Evolutionary conservation across 2,113 vertebrate species (phyloP).

Genomic region (Nipponia nippon): DNA sequence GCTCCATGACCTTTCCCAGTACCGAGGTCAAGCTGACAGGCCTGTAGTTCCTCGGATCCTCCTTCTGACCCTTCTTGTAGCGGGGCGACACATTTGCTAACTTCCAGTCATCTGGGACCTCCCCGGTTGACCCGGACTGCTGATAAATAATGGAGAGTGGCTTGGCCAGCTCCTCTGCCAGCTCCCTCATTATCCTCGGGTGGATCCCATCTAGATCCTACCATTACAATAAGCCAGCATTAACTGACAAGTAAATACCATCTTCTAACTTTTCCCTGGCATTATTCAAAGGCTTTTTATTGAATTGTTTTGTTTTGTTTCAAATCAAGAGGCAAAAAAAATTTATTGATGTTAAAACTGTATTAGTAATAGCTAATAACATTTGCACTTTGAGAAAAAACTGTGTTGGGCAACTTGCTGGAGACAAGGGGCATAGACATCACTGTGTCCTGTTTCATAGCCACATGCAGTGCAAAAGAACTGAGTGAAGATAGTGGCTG

Average conservation of each 20-base stretch:
- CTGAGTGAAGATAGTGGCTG: not conserved
- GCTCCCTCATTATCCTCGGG: too few species aligned
- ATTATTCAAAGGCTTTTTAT: not conserved
- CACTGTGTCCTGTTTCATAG: not conserved
- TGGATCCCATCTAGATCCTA: too few species aligned
- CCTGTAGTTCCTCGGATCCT: too few species aligned
- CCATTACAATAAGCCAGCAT: not conserved
- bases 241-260: not conserved
- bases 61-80: too few species aligned
- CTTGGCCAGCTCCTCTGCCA: too few species aligned
- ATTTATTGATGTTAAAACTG: not conserved
- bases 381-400: not conserved
- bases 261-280: not conserved
- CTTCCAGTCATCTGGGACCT: too few species aligned
- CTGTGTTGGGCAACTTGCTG: not conserved
- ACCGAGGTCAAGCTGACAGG: too few species aligned
- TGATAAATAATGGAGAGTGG: too few species aligned
- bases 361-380: not conserved
- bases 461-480: not conserved
- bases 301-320: not conserved
- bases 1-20: too few species aligned
- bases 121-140: too few species aligned
- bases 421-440: not conserved
- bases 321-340: not conserved
- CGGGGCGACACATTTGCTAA: too few species aligned